phyloP scores from a whole-genome alignment of 2,797 vertebrate genomes.

The Syndactyla subalaris region DNA sequence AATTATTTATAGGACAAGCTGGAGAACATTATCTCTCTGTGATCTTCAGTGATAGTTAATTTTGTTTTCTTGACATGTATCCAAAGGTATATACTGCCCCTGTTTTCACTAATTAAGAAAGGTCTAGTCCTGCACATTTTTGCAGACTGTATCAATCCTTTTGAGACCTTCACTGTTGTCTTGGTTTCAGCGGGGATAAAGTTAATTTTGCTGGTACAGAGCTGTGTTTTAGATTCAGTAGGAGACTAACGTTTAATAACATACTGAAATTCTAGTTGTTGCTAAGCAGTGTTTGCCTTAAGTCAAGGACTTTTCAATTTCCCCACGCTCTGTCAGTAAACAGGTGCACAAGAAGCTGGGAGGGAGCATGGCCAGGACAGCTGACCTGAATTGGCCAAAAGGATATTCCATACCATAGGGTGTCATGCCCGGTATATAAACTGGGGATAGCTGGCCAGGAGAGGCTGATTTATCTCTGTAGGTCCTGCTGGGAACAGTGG shows the following conservation, averaged over 20 bases:
- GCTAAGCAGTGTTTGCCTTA: background rate
- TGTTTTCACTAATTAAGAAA: background rate
- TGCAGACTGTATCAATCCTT: background rate
- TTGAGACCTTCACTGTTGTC: background rate
- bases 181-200: background rate
- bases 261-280: background rate
- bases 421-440: fast-evolving
- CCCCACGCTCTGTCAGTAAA: fast-evolving
- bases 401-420: background rate
- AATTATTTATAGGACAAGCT: background rate
- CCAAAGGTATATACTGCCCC: background rate
- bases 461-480: background rate
- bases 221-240: background rate
- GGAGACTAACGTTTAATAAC: background rate
- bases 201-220: background rate
- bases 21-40: background rate
- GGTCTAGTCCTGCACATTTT: background rate
- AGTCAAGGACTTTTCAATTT: background rate
- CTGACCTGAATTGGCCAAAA: background rate
- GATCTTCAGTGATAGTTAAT: background rate
- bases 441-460: background rate
- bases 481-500: background rate
- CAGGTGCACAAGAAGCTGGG: background rate
- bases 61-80: background rate
- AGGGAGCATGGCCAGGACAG: background rate